A percentile compares a stretch with the other conserved stretches of the same genome.
Conservation (phyloP, 2,797 vertebrate species). For the Protosalanx chinensis region DNA sequence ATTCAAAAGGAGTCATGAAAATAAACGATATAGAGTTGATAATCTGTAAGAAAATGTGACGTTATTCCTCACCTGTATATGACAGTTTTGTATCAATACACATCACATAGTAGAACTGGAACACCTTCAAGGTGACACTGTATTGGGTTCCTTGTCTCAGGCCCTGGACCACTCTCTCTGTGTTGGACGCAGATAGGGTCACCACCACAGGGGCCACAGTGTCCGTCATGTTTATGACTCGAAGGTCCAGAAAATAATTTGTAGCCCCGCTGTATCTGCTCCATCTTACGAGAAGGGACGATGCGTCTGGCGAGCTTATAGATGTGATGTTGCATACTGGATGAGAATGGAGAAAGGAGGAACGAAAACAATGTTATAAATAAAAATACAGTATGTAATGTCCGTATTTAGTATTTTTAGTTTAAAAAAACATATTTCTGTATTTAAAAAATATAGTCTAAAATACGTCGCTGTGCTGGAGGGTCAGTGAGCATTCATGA, state of each 20-base stretch:
- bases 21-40: not conserved
- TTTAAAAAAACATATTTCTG: too few relatives aligned
- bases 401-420: not conserved
- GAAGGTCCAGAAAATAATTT: constrained; percentile 73
- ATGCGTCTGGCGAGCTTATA: constrained; percentile 53
- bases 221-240: constrained; percentile 59
- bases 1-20: too few relatives aligned
- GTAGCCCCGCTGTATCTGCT: constrained; percentile 44
- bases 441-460: not conserved
- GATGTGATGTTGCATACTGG: constrained; percentile 66
- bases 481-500: not conserved
- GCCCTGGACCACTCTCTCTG: constrained; percentile 54
- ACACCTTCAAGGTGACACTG: constrained; percentile 71
- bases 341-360: constrained; percentile 26
- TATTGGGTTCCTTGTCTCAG: constrained; percentile 68
- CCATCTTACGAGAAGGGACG: constrained; percentile 71
- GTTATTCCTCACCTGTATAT: constrained; percentile 63
- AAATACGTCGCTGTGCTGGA: not conserved
- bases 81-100: constrained; percentile 43
- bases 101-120: constrained; percentile 47
- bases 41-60: not conserved
- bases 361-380: not conserved
- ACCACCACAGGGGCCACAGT: constrained; percentile 57
- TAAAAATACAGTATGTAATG: not conserved
- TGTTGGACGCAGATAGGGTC: not conserved